A percentile compares a stretch with the other conserved stretches of the same genome.
These are phyloP conservation scores for Carapus acus DNA, from an alignment of 2,797 vertebrate species.

Conservation along the genomic window DNA sequence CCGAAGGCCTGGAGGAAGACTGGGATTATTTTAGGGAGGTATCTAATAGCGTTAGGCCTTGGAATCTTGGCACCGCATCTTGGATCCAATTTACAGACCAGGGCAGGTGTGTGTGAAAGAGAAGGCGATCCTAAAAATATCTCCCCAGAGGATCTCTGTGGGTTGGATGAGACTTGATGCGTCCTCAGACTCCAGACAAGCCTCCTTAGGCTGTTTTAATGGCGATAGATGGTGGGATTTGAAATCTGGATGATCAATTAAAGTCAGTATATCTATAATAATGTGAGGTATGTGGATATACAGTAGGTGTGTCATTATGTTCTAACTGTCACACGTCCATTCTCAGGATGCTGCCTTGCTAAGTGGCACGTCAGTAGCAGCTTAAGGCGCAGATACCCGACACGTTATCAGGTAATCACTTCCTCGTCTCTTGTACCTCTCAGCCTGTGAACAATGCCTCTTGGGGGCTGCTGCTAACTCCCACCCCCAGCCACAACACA, in stretches of 20 bases:
- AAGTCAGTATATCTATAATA: no score
- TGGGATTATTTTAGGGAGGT: constrained; percentile 76
- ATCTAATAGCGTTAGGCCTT: constrained; percentile 72
- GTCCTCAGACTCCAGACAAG: constrained; percentile 30
- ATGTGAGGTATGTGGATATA: no score
- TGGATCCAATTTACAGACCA: constrained; percentile 78
- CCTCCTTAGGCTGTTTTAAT: constrained; percentile 5
- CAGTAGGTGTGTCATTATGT: no score
- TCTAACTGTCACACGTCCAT: constrained; percentile 4
- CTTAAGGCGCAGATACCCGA: constrained; percentile 47
- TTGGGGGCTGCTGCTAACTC: constrained; percentile 25
- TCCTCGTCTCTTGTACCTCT: constrained; percentile 43
- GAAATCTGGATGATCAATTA: no score
- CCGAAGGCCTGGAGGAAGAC: constrained; percentile 35
- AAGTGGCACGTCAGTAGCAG: constrained; percentile 57
- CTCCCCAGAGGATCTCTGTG: constrained; percentile 64
- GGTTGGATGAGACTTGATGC: constrained; percentile 47
- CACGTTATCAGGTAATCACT: constrained; percentile 61
- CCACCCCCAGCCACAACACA: constrained; percentile 24
- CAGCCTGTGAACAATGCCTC: constrained; percentile 61
- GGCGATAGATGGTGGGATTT: background rate
- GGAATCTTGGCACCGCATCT: constrained; percentile 68
- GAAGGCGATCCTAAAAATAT: constrained; percentile 84
- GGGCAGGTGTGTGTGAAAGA: constrained; percentile 86
- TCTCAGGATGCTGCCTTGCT: constrained; percentile 31